Base-by-base conservation (phyloP, 2,113 vertebrate genomes). In the Apaloderma vittatum region DNA sequence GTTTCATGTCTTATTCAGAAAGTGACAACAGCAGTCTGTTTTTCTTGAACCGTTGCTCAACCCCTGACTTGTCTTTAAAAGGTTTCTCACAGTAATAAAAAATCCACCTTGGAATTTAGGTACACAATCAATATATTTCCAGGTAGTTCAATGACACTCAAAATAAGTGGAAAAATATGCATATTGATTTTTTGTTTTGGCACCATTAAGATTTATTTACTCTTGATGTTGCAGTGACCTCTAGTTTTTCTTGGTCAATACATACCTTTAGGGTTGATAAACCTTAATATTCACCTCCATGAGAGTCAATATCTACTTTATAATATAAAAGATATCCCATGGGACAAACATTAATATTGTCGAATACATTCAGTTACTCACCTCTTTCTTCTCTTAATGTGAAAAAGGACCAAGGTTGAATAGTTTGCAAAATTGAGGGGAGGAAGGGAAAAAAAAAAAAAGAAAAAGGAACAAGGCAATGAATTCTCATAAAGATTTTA, bases 131-230 rank as follows among this genome's bases (percentile, higher is more conserved):
- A 94, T 82, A 67, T 86, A 86, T 62, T 92, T 92, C 55, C 90
- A 88, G 63, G 34, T 51, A 84, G 88, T 67, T 92, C 94, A 86
- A 49, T 88, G 92, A 95, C 94, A 95, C 94, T 88, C 79, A 88
- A 92, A 93, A 81, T 67, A 96, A 96, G 68, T 67, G 82, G 52
- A 71, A 95, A 96, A 97, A 95, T 97, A 97, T 92, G 72, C 96
- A 96, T 96, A 97, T 96, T 92, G 97, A 97, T 97, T 94, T 97
- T 54, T 61, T 71, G 0, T 63, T 96, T 96, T 88, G 86, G 82
- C 72, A 97, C 88, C 86, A 93, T 94, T 96, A 96, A 93, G 95
- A 97, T 97, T 95, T 97, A 97, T 96, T 96, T 92, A 96, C 88
- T 95, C 88, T 96, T 95, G 90, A 95, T 93, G 92, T 95, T 66